Evolutionary conservation across 2,888 invertebrate species (phyloP).

Genomic region (Meliscaeva auricollis): DNA sequence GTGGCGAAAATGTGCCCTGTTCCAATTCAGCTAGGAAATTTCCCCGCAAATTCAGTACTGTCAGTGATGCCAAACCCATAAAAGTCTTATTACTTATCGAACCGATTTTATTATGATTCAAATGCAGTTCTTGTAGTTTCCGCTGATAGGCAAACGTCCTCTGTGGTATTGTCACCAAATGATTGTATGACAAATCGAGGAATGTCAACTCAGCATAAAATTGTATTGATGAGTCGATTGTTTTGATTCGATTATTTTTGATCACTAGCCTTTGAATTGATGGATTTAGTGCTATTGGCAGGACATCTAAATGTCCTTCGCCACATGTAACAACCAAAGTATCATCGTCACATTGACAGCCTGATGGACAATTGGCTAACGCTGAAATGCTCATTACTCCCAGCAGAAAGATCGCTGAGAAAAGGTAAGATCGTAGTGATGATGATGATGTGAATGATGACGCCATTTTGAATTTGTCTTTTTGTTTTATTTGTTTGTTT

Average conservation of each 20-base stretch:
- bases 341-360: conserved; percentile 95
- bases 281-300: conserved; percentile 96
- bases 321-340: conserved; percentile 94
- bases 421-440: conserved; percentile 62
- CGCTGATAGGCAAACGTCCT: conserved; percentile 92
- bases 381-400: conserved; percentile 71
- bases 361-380: conserved; percentile 92
- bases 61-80: conserved; percentile 90
- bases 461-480: conserved; percentile 48
- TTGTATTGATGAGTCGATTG: conserved; percentile 94
- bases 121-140: conserved; percentile 92
- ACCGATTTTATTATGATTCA: conserved; percentile 94
- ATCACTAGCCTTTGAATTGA: conserved; percentile 93
- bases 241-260: conserved; percentile 93
- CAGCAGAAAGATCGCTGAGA: conserved; percentile 65
- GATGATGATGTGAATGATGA: conserved; percentile 70
- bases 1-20: conserved; percentile 89
- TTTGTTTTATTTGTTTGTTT: conserved; percentile 2
- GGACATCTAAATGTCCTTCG: conserved; percentile 93
- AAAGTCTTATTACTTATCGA: conserved; percentile 92
- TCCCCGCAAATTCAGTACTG: conserved; percentile 91
- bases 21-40: conserved; percentile 93
- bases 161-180: conserved; percentile 91
- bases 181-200: conserved; percentile 93
- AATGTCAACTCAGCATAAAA: conserved; percentile 94